A percentile compares a stretch with the other conserved stretches of the same genome.
These are phyloP conservation scores for Phrynosoma blainvillii DNA, from an alignment of 2,113 vertebrate genomes.

Conservation along the genomic window DNA sequence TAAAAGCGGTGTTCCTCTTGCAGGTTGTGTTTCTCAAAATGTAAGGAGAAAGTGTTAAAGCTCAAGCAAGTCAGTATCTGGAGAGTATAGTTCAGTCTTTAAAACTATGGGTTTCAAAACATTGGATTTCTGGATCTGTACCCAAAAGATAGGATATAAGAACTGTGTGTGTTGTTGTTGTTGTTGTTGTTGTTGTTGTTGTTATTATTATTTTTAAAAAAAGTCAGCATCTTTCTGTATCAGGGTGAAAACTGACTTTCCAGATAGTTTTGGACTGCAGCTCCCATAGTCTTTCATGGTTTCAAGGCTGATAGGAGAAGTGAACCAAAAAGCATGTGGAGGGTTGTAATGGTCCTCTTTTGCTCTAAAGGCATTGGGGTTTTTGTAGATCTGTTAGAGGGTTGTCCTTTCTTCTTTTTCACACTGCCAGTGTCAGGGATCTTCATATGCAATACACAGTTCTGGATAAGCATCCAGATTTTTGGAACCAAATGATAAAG, in stretches of 20 bases:
- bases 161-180: too few species aligned
- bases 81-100: neutral
- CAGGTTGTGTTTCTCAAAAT: neutral
- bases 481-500: conserved; percentile 20
- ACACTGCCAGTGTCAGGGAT: conserved; percentile 19
- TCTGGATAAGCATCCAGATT: conserved; percentile 10
- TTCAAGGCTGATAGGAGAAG: too few species aligned
- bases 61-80: conserved; percentile 21
- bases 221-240: too few species aligned
- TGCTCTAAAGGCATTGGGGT: neutral
- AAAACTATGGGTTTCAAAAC: neutral
- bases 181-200: too few species aligned
- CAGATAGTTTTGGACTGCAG: too few species aligned
- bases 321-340: too few species aligned
- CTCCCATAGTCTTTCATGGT: too few species aligned
- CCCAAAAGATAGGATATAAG: neutral
- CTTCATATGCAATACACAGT: conserved; percentile 28
- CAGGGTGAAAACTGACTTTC: too few species aligned
- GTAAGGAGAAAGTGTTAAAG: neutral
- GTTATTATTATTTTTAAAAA: too few species aligned
- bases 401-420: neutral
- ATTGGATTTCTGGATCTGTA: neutral
- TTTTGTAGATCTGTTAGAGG: neutral
- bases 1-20: neutral
- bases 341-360: too few species aligned